Evolutionary conservation across 1,140 invertebrate species (phyloP).

Genomic region (Ceratosolen solmsi): DNA sequence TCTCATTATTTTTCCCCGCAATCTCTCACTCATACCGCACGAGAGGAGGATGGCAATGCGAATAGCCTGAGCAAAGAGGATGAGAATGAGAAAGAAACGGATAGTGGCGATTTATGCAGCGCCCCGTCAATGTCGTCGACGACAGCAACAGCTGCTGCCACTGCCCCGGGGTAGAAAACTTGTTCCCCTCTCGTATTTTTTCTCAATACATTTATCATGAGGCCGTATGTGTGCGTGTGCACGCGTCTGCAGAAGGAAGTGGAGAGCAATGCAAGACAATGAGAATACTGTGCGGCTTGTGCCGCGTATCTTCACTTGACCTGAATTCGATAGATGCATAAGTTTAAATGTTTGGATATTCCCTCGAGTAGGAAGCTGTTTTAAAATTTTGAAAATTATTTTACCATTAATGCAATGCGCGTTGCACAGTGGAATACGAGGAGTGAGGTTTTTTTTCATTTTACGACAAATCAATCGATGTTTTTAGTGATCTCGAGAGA

Average conservation of each 20-base stretch:
- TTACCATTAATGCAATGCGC: too few relatives aligned
- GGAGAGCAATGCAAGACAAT: neutral
- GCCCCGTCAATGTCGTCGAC: neutral
- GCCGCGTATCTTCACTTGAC: too few relatives aligned
- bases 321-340: neutral
- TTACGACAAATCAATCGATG: too few relatives aligned
- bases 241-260: neutral
- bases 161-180: neutral
- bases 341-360: too few relatives aligned
- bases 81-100: neutral
- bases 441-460: too few relatives aligned
- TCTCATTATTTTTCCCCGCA: too few relatives aligned
- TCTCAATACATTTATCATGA: slow-evolving; percentile 2
- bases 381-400: too few relatives aligned
- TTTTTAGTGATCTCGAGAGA: too few relatives aligned
- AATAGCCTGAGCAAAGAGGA: neutral
- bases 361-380: too few relatives aligned
- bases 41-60: too few relatives aligned
- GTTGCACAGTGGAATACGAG: too few relatives aligned
- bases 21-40: too few relatives aligned
- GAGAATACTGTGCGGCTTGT: slow-evolving; percentile 10
- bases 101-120: slow-evolving; percentile 31
- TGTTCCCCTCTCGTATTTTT: neutral
- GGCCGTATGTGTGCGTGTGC: neutral
- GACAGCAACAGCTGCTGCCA: neutral